Conservation (phyloP, 1,140 invertebrate genomes). For the Ceratosolen solmsi region DNA sequence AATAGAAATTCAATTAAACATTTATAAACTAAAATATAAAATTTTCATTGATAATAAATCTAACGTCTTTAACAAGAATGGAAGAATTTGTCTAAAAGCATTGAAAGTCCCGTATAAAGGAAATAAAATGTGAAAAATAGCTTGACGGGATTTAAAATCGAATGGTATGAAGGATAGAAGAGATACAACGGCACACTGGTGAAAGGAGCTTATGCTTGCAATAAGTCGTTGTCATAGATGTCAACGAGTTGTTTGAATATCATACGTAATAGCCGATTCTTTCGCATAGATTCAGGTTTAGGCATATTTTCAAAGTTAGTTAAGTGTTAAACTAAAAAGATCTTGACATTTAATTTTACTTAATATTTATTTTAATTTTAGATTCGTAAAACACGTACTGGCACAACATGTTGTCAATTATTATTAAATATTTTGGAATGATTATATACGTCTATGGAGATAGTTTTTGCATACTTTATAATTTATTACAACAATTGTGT, state of each 20-base stretch:
- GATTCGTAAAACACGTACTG: no score
- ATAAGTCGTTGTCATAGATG: constrained; percentile 27
- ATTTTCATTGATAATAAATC: background rate
- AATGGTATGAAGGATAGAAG: background rate
- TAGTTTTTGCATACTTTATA: no score
- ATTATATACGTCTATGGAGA: no score
- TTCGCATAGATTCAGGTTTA: background rate
- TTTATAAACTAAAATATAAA: background rate
- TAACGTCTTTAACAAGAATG: background rate
- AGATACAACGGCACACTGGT: background rate
- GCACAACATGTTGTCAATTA: no score
- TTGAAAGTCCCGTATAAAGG: background rate
- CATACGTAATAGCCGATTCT: background rate
- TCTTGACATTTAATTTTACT: no score
- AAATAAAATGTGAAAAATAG: background rate
- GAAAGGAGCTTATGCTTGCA: constrained; percentile 10
- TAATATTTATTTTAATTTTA: no score
- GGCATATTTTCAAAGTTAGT: background rate
- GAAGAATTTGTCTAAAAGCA: background rate
- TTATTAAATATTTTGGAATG: no score
- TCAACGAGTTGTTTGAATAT: background rate
- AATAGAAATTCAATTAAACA: no score
- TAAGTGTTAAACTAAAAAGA: background rate
- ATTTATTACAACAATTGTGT: no score
- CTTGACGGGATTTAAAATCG: background rate